These are phyloP conservation scores for Epinephelus coioides DNA, from an alignment of 2,797 vertebrate genomes.

Conservation along the genomic window DNA sequence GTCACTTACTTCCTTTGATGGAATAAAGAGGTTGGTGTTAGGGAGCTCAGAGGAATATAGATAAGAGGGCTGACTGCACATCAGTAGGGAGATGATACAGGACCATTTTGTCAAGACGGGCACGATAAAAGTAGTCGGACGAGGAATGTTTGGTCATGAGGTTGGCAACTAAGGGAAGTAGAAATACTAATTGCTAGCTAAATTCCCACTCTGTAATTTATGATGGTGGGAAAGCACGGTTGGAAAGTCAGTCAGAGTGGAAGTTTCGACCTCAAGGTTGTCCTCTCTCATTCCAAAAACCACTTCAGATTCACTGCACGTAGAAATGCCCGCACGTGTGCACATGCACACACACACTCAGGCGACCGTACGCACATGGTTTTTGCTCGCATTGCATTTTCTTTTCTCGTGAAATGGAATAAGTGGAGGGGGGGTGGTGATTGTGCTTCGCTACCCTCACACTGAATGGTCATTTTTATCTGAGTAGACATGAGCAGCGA, in stretches of 20 bases:
- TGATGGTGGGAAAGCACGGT: conserved; percentile 66
- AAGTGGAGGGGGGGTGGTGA: conserved; percentile 20
- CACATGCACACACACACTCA: conserved; percentile 17
- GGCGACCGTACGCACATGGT: conserved; percentile 35
- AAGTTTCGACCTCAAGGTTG: conserved; percentile 76
- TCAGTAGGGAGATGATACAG: too few relatives aligned
- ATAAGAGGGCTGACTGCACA: conserved; percentile 26
- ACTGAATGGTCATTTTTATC: conserved; percentile 79
- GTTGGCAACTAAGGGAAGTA: conserved; percentile 69
- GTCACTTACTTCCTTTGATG: conserved; percentile 49
- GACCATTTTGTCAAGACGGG: conserved; percentile 2
- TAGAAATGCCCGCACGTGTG: conserved; percentile 35
- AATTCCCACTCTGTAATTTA: conserved; percentile 81
- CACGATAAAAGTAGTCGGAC: conserved; percentile 55
- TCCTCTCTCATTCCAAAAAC: conserved; percentile 73
- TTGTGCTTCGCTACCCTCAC: conserved; percentile 52
- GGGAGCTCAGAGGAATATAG: conserved; percentile 21
- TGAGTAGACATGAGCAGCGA: conserved; percentile 78
- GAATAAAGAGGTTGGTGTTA: conserved; percentile 43
- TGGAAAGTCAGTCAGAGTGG: conserved; percentile 69
- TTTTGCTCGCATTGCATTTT: conserved; percentile 72
- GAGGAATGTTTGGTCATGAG: conserved; percentile 65
- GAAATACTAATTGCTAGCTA: conserved; percentile 75
- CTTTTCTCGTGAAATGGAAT: conserved; percentile 56
- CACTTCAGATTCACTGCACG: conserved; percentile 57